Evolutionary conservation across 2,888 invertebrate genomes (phyloP).

Genomic region (Eupeodes latifasciatus): DNA sequence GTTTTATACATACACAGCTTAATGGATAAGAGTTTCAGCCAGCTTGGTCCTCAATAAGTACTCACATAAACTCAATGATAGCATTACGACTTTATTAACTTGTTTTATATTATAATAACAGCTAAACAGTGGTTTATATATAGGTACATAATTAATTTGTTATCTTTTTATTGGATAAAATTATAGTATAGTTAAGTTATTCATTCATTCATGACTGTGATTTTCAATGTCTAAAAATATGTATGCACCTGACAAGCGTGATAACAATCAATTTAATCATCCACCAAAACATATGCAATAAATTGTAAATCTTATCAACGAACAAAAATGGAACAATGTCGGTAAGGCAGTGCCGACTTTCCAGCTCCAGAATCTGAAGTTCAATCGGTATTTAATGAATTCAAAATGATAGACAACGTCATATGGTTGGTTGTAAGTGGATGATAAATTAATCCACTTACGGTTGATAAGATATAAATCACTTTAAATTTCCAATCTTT

Average conservation of each 20-base stretch:
- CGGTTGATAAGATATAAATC: conserved; percentile 41
- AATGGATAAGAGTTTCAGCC: no score
- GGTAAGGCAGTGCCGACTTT: conserved; percentile 17
- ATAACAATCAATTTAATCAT: neutral
- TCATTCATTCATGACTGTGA: neutral
- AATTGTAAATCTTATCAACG: conserved; percentile 17
- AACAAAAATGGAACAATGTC: neutral
- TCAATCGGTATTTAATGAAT: conserved; percentile 70
- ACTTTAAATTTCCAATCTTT: neutral
- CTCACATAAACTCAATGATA: no score
- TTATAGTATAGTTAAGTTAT: neutral
- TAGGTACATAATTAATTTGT: no score
- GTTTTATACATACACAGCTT: no score
- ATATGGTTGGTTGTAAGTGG: conserved; percentile 46
- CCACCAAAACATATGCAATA: conserved; percentile 40
- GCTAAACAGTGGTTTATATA: no score
- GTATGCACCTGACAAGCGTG: neutral
- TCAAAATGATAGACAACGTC: conserved; percentile 53
- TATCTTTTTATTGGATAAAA: neutral
- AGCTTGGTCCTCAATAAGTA: no score
- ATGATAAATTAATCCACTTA: conserved; percentile 50
- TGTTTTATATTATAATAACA: no score
- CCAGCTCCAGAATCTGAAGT: neutral
- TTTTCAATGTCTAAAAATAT: neutral
- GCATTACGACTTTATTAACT: no score